These are phyloP conservation scores for Norana najaformis DNA, from an alignment of 2,888 invertebrate species.

Conservation along the genomic window DNA sequence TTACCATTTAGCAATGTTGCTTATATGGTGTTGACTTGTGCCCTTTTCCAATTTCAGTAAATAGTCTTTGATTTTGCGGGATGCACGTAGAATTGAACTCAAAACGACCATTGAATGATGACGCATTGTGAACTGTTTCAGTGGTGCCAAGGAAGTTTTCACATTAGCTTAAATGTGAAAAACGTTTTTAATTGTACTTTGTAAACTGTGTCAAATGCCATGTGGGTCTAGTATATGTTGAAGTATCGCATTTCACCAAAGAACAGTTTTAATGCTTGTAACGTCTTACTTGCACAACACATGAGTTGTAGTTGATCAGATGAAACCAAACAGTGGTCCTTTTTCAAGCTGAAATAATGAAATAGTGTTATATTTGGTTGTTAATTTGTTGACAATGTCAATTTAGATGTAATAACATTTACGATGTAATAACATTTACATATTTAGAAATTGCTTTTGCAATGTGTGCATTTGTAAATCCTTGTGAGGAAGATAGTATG, in stretches of 20 bases:
- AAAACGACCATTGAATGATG: not conserved
- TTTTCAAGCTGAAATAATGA: not conserved
- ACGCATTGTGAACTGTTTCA: not conserved
- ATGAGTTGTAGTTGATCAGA: not conserved
- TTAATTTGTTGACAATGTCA: slow-evolving; percentile 1
- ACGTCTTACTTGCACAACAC: not conserved
- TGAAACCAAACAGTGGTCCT: not conserved
- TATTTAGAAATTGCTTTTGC: not conserved
- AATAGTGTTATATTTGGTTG: not conserved
- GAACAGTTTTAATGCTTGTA: not conserved
- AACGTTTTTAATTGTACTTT: not conserved
- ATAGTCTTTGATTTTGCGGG: no score
- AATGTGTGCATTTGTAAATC: not conserved
- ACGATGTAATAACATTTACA: not conserved
- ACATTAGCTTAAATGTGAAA: not conserved
- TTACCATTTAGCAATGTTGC: not conserved
- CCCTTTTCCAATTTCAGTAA: not conserved
- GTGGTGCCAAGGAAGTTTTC: not conserved
- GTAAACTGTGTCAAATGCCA: not conserved
- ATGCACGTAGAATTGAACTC: not conserved
- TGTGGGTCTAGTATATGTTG: not conserved
- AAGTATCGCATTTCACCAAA: not conserved
- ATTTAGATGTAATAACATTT: not conserved
- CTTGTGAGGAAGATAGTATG: not conserved
- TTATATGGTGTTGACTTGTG: not conserved